Conservation (phyloP, 2,113 vertebrate species). For the Mixornis gularis region DNA sequence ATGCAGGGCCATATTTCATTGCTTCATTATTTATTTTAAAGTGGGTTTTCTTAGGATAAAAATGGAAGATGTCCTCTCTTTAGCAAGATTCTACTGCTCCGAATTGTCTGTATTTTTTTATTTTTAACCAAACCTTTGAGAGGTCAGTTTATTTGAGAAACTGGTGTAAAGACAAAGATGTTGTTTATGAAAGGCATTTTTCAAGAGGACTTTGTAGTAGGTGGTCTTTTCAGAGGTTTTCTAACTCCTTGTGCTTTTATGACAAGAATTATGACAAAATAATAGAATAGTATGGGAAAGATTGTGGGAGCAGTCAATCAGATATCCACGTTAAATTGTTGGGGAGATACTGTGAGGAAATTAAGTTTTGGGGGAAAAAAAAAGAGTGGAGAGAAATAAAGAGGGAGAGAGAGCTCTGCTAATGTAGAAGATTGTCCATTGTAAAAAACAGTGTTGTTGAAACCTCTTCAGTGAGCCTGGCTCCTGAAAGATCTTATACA, state of each 20-base stretch:
- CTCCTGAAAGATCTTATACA: not conserved
- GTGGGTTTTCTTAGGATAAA: not conserved
- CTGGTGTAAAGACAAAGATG: not conserved
- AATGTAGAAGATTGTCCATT: not conserved
- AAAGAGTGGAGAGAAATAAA: accelerated
- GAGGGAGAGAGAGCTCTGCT: not conserved
- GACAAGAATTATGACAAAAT: constrained; percentile 5
- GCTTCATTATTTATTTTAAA: not conserved
- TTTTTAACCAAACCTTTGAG: not conserved
- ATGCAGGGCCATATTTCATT: not conserved
- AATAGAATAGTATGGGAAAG: not conserved
- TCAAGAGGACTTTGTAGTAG: constrained; percentile 7
- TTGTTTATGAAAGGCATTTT: constrained; percentile 28
- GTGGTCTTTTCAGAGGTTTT: not conserved
- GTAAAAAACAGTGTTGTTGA: not conserved
- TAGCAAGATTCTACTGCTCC: not conserved
- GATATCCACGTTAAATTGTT: not conserved
- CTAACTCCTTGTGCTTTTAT: not conserved
- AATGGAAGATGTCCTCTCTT: not conserved
- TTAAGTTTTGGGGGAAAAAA: not conserved
- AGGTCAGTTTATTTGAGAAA: constrained; percentile 17
- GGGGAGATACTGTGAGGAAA: not conserved
- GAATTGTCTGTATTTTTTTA: not conserved
- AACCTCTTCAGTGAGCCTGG: not conserved
- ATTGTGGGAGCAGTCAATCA: not conserved